These are phyloP conservation scores for Oceanodroma tethys DNA, from an alignment of 2,113 vertebrate species.

Conservation along the genomic window DNA sequence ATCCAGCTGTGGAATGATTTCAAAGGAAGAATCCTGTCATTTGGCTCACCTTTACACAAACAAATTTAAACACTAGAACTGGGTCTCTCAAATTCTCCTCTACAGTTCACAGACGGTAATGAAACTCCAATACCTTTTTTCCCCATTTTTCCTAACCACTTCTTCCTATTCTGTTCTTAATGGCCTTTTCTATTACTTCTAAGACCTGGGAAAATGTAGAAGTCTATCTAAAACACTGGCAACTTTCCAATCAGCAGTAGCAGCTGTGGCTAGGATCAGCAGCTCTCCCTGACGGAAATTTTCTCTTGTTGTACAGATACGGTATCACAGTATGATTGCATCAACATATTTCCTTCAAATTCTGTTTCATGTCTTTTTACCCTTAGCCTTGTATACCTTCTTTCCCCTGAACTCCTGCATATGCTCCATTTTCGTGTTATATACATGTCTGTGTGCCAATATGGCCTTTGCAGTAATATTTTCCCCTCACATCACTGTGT, in stretches of 20 bases:
- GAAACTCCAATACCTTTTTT: not conserved
- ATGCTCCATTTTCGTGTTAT: not conserved
- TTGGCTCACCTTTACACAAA: not conserved
- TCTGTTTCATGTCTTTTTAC: not conserved
- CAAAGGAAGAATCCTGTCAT: not conserved
- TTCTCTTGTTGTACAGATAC: not conserved
- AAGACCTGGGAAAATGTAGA: constrained; percentile 17
- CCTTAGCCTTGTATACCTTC: not conserved
- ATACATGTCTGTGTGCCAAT: not conserved
- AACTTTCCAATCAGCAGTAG: not conserved
- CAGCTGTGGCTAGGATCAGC: not conserved
- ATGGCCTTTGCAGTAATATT: not conserved
- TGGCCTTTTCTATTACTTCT: not conserved
- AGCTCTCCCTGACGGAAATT: not conserved
- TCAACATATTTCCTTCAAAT: not conserved
- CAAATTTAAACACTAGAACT: not conserved
- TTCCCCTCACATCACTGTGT: not conserved
- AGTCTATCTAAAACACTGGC: constrained; percentile 17
- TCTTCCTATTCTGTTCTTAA: not conserved
- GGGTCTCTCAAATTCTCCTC: not conserved
- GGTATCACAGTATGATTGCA: not conserved
- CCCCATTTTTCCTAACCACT: not conserved
- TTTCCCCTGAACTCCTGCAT: not conserved
- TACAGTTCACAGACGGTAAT: not conserved
- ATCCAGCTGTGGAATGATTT: not conserved